These are phyloP conservation scores for Spodoptera frugiperda DNA, from an alignment of 1,140 invertebrate genomes.

Conservation along the genomic window DNA sequence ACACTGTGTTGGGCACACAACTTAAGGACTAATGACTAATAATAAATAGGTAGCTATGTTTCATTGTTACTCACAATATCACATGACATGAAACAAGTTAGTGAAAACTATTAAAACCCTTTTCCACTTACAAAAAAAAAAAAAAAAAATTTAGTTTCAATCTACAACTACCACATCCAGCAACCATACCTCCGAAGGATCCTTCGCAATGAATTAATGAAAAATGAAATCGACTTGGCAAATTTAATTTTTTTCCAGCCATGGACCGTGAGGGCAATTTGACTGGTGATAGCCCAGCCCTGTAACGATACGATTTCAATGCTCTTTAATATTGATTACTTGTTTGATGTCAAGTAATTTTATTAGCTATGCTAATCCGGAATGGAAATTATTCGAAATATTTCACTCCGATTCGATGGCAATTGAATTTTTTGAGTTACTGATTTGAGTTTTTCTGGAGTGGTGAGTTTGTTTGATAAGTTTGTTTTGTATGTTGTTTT, in stretches of 20 bases:
- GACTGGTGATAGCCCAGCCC: conserved; percentile 54
- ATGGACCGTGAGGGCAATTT: conserved; percentile 57
- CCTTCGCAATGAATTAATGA: conserved; percentile 78
- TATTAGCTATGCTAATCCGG: conserved; percentile 41
- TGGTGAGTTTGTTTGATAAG: neutral
- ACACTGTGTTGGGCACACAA: no score
- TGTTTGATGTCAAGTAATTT: conserved; percentile 49
- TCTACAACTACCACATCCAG: neutral
- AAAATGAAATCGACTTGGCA: conserved; percentile 82
- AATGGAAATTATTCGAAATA: conserved; percentile 12
- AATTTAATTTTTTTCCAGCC: conserved; percentile 77
- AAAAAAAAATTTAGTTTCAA: no score
- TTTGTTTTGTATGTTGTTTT: neutral
- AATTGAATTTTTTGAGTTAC: conserved; percentile 7
- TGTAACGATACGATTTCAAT: conserved; percentile 51
- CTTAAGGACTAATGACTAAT: no score
- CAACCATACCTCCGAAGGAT: conserved; percentile 31
- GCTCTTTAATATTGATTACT: conserved; percentile 50
- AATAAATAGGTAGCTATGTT: no score
- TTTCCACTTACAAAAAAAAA: no score
- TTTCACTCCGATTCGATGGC: neutral
- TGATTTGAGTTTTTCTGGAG: neutral
- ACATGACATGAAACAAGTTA: no score
- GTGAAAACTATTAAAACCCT: no score
- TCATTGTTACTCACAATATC: no score